Conservation (phyloP, 1,140 invertebrate genomes). For the Teleogryllus occipitalis region DNA sequence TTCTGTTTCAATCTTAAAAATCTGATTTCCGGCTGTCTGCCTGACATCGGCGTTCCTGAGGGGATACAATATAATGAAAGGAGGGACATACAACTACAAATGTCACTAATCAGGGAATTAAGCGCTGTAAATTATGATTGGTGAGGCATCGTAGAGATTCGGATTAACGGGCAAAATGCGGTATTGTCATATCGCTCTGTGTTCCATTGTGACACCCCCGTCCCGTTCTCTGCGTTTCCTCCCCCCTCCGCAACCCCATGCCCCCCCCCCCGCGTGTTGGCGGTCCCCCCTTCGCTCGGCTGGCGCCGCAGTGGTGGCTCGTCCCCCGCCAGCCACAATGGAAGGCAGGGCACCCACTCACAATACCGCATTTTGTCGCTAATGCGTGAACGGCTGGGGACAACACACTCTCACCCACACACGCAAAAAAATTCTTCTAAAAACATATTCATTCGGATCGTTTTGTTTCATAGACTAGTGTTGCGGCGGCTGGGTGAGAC, state of each 20-base stretch:
- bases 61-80: neutral
- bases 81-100: neutral
- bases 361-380: too few species aligned
- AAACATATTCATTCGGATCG: neutral
- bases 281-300: too few species aligned
- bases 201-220: neutral
- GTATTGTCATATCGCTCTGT: neutral
- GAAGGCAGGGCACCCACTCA: too few species aligned
- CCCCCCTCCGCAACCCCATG: too few species aligned
- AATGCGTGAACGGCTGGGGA: too few species aligned
- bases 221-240: neutral
- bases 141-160: neutral
- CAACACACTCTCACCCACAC: neutral
- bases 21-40: neutral
- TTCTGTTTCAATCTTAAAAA: too few species aligned
- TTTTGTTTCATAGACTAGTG: neutral
- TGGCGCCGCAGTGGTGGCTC: too few species aligned
- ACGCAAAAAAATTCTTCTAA: neutral
- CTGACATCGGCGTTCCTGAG: neutral
- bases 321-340: too few species aligned
- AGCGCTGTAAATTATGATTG: neutral
- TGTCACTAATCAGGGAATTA: slow-evolving; percentile 1
- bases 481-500: neutral
- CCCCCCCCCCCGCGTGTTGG: too few species aligned
- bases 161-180: neutral